A percentile compares a stretch with the other conserved stretches of the same genome.
phyloP scores from a whole-genome alignment of 2,113 vertebrate genomes.

The Ariopsis seemanni region DNA sequence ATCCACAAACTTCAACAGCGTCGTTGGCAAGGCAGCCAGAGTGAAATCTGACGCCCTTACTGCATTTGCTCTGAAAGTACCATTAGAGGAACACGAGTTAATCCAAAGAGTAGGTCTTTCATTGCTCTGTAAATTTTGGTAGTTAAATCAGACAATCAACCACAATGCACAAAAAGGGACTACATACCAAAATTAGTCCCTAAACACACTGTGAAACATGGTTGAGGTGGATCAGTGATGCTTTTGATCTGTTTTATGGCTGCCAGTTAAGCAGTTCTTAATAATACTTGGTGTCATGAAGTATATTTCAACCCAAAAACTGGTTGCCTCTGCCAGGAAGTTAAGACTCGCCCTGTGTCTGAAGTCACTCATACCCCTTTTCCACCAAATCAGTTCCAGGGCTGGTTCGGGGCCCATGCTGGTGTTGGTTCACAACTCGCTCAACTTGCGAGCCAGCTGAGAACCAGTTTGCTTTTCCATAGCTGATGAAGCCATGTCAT shows the following conservation, averaged over 20 bases:
- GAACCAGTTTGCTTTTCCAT: no score
- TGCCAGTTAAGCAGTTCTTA: not conserved
- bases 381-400: no score
- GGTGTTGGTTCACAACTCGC: no score
- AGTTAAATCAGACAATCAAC: not conserved
- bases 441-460: no score
- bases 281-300: not conserved
- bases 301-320: no score
- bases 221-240: not conserved
- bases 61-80: no score
- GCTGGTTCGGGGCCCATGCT: no score
- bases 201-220: not conserved
- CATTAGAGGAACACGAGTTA: not conserved
- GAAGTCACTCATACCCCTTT: no score
- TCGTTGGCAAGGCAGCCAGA: no score
- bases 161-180: not conserved
- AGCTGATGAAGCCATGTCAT: no score
- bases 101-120: not conserved
- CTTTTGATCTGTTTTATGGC: not conserved
- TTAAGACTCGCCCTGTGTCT: not conserved
- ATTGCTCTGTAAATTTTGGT: not conserved
- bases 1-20: no score
- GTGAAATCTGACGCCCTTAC: no score
- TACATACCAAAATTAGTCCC: not conserved
- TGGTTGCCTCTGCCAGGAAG: not conserved